Percentiles rank a stretch among this genome's conserved stretches.
phyloP scores from a whole-genome alignment of 1,140 invertebrate species.

The Oedothorax gibbosus region DNA sequence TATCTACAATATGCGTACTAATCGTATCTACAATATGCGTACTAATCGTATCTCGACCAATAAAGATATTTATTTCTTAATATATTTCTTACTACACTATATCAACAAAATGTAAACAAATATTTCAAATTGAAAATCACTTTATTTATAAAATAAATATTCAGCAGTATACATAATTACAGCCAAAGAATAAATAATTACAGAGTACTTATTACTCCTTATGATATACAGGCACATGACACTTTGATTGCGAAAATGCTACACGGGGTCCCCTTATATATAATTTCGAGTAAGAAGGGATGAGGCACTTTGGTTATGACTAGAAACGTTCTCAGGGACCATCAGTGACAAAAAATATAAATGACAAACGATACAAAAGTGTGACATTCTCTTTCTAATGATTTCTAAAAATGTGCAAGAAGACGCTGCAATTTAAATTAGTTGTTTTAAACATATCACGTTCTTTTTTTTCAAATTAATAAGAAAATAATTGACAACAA shows the following conservation, averaged over 20 bases:
- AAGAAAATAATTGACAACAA: too few species aligned
- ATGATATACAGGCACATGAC: constrained; percentile 46
- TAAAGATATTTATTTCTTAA: too few species aligned
- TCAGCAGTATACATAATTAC: not conserved
- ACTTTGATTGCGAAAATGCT: constrained; percentile 48
- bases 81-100: too few species aligned
- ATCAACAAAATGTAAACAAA: not conserved
- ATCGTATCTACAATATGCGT: too few species aligned
- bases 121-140: constrained; percentile 20
- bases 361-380: not conserved
- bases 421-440: too few species aligned
- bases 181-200: not conserved
- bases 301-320: constrained; percentile 58
- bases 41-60: too few species aligned
- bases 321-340: constrained; percentile 22
- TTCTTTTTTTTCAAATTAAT: too few species aligned
- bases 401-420: too few species aligned
- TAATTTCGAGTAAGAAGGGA: not conserved
- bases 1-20: too few species aligned
- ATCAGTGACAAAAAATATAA: too few species aligned
- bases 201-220: constrained; percentile 10
- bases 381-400: too few species aligned
- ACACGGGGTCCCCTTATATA: constrained; percentile 36
- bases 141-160: constrained; percentile 57
- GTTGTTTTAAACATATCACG: too few species aligned